Evolutionary conservation across 2,113 vertebrate species (phyloP).

Genomic region (Anser cygnoides): DNA sequence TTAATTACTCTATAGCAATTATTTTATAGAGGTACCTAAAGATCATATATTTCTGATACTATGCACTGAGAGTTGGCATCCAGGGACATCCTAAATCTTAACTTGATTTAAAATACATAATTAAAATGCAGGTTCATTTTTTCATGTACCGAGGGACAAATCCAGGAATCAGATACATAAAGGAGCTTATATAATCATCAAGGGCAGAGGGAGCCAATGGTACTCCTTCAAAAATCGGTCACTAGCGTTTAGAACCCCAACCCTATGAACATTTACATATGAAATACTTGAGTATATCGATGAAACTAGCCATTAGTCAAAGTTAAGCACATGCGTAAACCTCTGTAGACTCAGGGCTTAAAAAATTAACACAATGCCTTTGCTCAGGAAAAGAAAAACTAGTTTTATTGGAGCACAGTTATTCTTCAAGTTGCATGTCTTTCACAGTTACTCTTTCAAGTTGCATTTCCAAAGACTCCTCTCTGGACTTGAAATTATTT

Average conservation of each 20-base stretch:
- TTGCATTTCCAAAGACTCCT: background rate
- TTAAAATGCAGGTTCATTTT: constrained; percentile 18
- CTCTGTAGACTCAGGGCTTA: constrained; percentile 40
- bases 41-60: background rate
- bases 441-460: background rate
- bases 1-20: background rate
- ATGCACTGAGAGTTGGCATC: background rate
- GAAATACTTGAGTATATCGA: background rate
- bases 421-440: background rate
- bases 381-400: constrained; percentile 22
- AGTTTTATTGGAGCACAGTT: background rate
- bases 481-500: background rate
- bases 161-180: background rate
- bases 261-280: background rate
- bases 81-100: background rate
- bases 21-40: background rate
- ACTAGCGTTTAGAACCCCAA: constrained; percentile 11
- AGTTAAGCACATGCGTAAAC: background rate
- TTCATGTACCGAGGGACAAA: background rate
- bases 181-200: background rate
- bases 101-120: background rate
- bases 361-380: background rate
- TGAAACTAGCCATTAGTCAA: background rate
- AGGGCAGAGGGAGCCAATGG: background rate
- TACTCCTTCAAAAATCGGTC: background rate